Conservation (phyloP, 2,888 invertebrate genomes). For the Chrysodeixis includens region DNA sequence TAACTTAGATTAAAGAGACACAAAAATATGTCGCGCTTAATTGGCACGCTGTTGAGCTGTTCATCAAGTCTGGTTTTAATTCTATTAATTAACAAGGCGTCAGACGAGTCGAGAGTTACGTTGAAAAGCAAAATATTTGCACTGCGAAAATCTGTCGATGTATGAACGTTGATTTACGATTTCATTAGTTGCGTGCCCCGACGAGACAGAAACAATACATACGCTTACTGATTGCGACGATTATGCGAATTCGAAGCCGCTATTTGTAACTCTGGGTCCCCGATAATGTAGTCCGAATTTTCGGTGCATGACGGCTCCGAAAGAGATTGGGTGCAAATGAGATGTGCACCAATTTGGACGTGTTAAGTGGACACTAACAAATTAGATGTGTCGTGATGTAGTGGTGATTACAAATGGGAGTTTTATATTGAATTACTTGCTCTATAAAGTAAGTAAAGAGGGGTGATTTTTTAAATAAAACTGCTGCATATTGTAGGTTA, state of each 20-base stretch:
- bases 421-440: constrained; percentile 28
- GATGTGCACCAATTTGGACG: constrained; percentile 42
- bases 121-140: constrained; percentile 77
- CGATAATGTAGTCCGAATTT: constrained; percentile 31
- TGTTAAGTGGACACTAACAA: constrained; percentile 44
- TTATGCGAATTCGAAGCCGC: constrained; percentile 53
- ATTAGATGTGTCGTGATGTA: constrained; percentile 39
- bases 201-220: constrained; percentile 71
- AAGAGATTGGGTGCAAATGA: constrained; percentile 47
- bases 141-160: constrained; percentile 80
- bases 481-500: constrained; percentile 2
- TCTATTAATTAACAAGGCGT: constrained; percentile 79
- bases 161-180: constrained; percentile 85
- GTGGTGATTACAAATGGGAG: constrained; percentile 29
- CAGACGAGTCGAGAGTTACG: constrained; percentile 71
- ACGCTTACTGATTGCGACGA: constrained; percentile 71
- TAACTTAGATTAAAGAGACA: constrained; percentile 50
- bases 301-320: constrained; percentile 8
- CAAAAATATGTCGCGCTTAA: constrained; percentile 59
- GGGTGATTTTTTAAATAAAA: constrained; percentile 3
- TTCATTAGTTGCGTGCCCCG: constrained; percentile 80
- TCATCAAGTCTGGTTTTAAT: constrained; percentile 76
- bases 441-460: background rate
- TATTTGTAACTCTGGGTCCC: constrained; percentile 19
- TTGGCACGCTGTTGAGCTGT: constrained; percentile 68